Base-by-base conservation (phyloP, 2,113 vertebrate genomes). In the Triplophysa dalaica region DNA sequence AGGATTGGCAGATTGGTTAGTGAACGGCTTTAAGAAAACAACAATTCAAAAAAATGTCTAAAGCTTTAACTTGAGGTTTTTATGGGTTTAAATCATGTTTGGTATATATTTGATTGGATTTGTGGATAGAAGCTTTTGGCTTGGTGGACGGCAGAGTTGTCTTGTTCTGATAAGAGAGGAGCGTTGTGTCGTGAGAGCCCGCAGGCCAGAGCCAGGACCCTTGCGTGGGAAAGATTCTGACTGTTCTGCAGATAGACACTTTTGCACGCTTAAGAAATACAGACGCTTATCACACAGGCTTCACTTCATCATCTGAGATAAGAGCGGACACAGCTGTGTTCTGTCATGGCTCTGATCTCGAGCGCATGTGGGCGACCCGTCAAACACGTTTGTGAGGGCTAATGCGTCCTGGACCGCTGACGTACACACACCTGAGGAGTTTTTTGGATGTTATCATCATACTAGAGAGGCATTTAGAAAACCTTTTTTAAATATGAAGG, bases 231-330 rank as follows among this genome's bases (percentile, higher is more conserved):
- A 58, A 24, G 54, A 63, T 21, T 50, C 66, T n/a, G 64, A 63
- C 67, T 69, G 66, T 68, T 62, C 29, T 48, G 48, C 22, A 50
- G 50, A 60, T 48, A 45, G 63, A 65, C 50, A 70, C 75, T 73
- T 22, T 5, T 29, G 48, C 26, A n/a, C 75, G 22, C 24, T 72
- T 48, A 26, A 48, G 43, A 22, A 63, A 76, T 21, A 22, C 13
- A 54, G 6, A 38, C 33, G 33, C 63, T 60, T 52, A 63, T 68
- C 69, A 29, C 22, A 6, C 62, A 64, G 26, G 50, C 64, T 81
- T n/a, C 63, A 62, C 41, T 80, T 56, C 52, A 54, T 66, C 61
- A 29, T 61, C 45, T 14, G 41, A 43, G 78, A 73, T 58, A 66
- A 56, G 73, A 66, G 22, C 48, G 48, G 13, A 5, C 41, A 16